A percentile compares a stretch with the other conserved stretches of the same genome.
Evolutionary conservation across 1,140 invertebrate genomes (phyloP).

Genomic region (Eupristina koningsbergeri): DNA sequence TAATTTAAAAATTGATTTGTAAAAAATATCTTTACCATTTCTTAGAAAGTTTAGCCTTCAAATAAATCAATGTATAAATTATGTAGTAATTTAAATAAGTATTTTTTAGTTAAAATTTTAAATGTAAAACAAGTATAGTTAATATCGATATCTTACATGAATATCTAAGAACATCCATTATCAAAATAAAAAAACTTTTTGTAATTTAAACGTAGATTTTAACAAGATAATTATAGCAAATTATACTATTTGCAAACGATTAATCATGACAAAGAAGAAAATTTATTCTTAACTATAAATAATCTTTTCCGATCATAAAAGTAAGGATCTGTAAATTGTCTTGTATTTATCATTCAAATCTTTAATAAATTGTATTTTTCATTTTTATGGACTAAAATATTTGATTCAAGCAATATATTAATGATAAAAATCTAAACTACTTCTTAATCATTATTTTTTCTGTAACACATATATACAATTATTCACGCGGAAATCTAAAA

Average conservation of each 20-base stretch:
- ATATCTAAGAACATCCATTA: not conserved
- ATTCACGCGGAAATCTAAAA: not conserved
- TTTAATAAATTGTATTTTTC: too few relatives aligned
- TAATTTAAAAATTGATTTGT: too few relatives aligned
- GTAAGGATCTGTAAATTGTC: too few relatives aligned
- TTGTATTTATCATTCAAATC: too few relatives aligned
- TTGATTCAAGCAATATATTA: too few relatives aligned
- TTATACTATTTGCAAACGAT: not conserved
- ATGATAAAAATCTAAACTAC: not conserved
- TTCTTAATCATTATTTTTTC: not conserved
- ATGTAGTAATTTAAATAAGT: not conserved
- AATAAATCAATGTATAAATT: not conserved
- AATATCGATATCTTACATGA: too few relatives aligned
- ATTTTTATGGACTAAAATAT: too few relatives aligned
- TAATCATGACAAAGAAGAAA: not conserved
- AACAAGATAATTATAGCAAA: not conserved
- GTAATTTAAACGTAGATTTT: not conserved
- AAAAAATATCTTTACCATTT: not conserved
- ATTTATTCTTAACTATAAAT: too few relatives aligned
- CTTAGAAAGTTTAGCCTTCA: not conserved
- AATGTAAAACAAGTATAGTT: too few relatives aligned
- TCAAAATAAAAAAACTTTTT: not conserved
- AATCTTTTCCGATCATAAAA: too few relatives aligned
- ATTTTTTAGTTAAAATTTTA: too few relatives aligned
- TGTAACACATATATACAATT: too few relatives aligned